Evolutionary conservation across 2,797 vertebrate genomes (phyloP), one percentile per base, ranked within the genome.

Genomic region (Schizopygopsis pylzovi): DNA sequence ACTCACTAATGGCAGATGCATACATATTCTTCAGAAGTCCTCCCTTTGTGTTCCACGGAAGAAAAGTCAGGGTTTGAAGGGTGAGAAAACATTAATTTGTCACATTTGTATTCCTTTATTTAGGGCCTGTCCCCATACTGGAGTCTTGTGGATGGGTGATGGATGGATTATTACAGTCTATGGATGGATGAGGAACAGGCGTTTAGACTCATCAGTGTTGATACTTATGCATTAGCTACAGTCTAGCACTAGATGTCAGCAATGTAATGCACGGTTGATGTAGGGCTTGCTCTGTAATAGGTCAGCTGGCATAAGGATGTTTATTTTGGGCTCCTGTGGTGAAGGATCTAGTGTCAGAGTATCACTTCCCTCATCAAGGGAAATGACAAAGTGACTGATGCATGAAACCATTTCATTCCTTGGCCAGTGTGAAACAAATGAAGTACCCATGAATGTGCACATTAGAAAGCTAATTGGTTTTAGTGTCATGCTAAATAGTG

Each of bases 191-290:
- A 28, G 49, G 52, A 13, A 8, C 73, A 54, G 25, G 28, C 49
- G 8, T 4, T 41, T 22, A 37, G 4, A 22, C 49, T 6, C 72
- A 3, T 75, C 28, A 54, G 33, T 76, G 15, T 18, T 78, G 5
- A 45, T 20, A 28, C 39, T 28, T 20, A 45, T 84, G 84, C 18
- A 63, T 18, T 73, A 11, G 20, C 81, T 43, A 20, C 25, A 5
- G n/a, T 33, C 22, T 10, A 86, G 12, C 93, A 90, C 90, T 79
- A 91, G 93, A 86, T 91, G 92, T 82, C 88, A 91, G 88, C 83
- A 89, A 81, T 88, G 86, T 88, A 78, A 90, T 49, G 56, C 33
- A 79, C 2, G 15, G 37, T n/a, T 13, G 18, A 52, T 65, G 52
- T 79, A 22, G 12, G 25, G 7, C 45, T 72, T 59, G 16, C 39